These are phyloP conservation scores for Lonchura striata DNA, from an alignment of 2,113 vertebrate genomes.

Conservation along the genomic window DNA sequence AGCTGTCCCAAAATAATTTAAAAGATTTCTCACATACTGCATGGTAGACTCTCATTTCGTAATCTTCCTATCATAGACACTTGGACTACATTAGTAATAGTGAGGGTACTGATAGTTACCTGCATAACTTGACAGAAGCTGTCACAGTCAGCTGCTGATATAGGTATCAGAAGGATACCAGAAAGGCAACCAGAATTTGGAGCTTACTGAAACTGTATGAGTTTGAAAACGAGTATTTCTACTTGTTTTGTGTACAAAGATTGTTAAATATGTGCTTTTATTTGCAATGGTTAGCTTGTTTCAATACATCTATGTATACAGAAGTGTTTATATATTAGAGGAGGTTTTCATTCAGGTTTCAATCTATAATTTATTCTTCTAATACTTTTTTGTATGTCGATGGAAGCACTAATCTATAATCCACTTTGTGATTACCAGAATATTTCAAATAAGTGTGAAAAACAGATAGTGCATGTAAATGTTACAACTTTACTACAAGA, in stretches of 20 bases:
- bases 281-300: neutral
- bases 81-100: neutral
- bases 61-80: neutral
- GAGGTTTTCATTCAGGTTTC: neutral
- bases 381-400: neutral
- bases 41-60: neutral
- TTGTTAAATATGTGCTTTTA: neutral
- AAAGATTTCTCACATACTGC: neutral
- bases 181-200: neutral
- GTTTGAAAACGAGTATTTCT: neutral
- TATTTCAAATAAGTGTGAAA: slow-evolving; percentile 1
- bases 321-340: neutral
- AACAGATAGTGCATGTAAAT: neutral
- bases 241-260: neutral
- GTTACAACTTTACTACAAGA: neutral
- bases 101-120: neutral
- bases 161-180: neutral
- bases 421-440: neutral
- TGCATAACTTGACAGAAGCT: neutral
- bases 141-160: neutral
- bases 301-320: neutral
- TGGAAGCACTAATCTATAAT: neutral
- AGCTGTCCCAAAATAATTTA: neutral
- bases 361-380: neutral
- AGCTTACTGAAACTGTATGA: neutral